Evolutionary conservation across 2,888 invertebrate species (phyloP), one percentile per base, ranked within the genome.

Genomic region (Thereva unica): DNA sequence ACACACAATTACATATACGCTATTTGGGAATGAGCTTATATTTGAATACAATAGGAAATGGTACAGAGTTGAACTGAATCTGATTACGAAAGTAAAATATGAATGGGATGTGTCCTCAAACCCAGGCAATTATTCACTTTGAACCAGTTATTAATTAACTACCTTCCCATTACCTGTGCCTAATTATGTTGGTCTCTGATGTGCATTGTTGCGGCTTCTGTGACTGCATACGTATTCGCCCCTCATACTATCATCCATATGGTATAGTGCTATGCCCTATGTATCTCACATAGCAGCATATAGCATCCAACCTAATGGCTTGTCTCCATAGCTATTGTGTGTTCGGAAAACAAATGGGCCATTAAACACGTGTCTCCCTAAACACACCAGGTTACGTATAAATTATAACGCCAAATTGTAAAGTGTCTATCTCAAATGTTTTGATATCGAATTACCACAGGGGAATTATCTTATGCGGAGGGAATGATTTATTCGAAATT

Each of bases 111-210:
- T 64, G 12, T 12, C 12, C 53, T 34, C 12, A 64, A 64, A 55
- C 64, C 55, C 45, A 44, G 47, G 64, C 59, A 49, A 68, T 68
- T 66, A 68, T 55, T 65, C 68, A 68, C 54, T 61, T 59, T 61
- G 59, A 66, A 61, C 42, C 53, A 40, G 65, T 64, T 68, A 68
- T 68, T 68, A 68, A 68, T 68, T 68, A 68, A 68, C 68, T 68
- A 64, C 68, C 68, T 68, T 68, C 67, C 64, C 57, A 68, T 68
- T 59, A 68, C 55, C 64, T 68, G 67, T 56, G 45, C 65, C 65
- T 68, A 68, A 68, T 68, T 68, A 65, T 68, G 49, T 52, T 42
- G 55, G 44, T 10, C 53, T 23, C 34, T 57, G 57, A 66, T 66
- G 57, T 66, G 59, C 50, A 66, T 65, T 65, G 65, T 65, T 65